Conservation (phyloP, 2,888 invertebrate species). For the Drosophila suboccidentalis region DNA sequence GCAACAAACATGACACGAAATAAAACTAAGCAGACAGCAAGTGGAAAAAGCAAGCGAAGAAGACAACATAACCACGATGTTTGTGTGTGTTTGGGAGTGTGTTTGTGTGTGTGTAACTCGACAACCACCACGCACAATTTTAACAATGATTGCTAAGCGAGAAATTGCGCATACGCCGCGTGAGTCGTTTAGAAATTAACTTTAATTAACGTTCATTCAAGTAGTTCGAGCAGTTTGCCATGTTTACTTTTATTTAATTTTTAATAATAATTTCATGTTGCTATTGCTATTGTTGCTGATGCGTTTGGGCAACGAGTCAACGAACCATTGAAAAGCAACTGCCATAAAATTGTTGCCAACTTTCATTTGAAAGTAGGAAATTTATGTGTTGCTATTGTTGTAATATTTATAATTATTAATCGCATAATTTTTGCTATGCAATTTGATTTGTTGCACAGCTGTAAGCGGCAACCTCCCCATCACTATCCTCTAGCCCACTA, state of each 20-base stretch:
- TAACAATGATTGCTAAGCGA: conserved; percentile 28
- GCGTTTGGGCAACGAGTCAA: conserved; percentile 33
- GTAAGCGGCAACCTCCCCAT: background rate
- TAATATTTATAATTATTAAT: conserved; percentile 32
- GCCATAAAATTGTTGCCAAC: conserved; percentile 32
- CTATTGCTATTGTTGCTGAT: conserved; percentile 1
- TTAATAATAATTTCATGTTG: conserved; percentile 19
- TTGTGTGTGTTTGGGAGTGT: background rate
- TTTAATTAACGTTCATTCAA: conserved; percentile 22
- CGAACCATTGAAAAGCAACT: conserved; percentile 38
- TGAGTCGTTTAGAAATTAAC: conserved; percentile 26
- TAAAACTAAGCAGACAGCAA: conserved; percentile 11
- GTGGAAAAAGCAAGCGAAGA: background rate
- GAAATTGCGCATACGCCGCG: conserved; percentile 55
- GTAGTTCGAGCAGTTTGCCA: conserved; percentile 11
- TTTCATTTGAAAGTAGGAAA: conserved; percentile 60
- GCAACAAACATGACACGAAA: conserved; percentile 23
- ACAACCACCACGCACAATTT: conserved; percentile 39
- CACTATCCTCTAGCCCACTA: conserved; percentile 1
- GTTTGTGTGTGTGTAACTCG: background rate
- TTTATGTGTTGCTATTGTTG: conserved; percentile 22
- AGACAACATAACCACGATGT: background rate
- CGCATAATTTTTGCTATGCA: conserved; percentile 24
- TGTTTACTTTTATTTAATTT: conserved; percentile 31
- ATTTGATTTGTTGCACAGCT: conserved; percentile 41